phyloP scores from a whole-genome alignment of 2,888 invertebrate genomes.

The Pocota personata region DNA sequence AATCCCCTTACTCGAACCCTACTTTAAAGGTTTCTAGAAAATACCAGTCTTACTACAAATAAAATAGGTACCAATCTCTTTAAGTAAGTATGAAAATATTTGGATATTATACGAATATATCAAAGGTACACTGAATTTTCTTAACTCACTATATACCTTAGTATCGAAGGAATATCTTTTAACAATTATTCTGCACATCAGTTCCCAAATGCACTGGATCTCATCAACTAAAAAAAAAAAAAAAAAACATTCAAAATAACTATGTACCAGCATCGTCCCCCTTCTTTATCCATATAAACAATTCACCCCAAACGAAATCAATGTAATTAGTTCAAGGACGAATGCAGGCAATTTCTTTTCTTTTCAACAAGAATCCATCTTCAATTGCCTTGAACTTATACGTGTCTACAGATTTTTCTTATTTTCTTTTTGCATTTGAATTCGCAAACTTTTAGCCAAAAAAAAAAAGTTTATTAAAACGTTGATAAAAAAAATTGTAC shows the following conservation, averaged over 20 bases:
- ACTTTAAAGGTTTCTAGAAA: too few relatives aligned
- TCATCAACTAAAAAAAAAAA: too few relatives aligned
- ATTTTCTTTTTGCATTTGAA: neutral
- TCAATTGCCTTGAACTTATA: neutral
- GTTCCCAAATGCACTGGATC: too few relatives aligned
- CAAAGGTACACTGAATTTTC: too few relatives aligned
- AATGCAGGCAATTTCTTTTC: neutral
- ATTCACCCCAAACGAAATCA: neutral
- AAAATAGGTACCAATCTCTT: too few relatives aligned
- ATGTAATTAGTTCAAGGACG: slow-evolving; percentile 9
- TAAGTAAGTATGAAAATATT: too few relatives aligned
- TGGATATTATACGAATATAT: too few relatives aligned
- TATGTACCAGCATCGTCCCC: neutral
- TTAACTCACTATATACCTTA: too few relatives aligned
- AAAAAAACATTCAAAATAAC: neutral
- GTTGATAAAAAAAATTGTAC: neutral
- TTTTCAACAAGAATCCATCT: neutral
- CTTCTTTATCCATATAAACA: neutral
- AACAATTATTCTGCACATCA: too few relatives aligned
- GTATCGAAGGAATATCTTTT: too few relatives aligned
- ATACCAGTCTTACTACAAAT: too few relatives aligned
- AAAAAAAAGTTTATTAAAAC: neutral
- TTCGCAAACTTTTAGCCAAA: neutral
- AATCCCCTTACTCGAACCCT: too few relatives aligned
- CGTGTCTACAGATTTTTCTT: neutral